Evolutionary conservation across 2,888 invertebrate genomes (phyloP).

Genomic region (Clistopyga incitator): DNA sequence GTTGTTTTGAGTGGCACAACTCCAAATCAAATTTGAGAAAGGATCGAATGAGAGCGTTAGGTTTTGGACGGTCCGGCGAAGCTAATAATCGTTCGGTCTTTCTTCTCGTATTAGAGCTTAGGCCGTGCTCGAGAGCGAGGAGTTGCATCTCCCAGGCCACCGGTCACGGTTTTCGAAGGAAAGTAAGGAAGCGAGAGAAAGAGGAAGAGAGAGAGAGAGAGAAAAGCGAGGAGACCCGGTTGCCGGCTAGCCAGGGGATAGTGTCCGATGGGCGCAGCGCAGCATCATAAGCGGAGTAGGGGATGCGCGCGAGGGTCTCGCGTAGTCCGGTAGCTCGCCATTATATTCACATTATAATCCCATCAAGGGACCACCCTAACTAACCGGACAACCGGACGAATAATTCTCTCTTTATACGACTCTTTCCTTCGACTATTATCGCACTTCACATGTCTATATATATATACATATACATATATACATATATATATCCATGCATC

Average conservation of each 20-base stretch:
- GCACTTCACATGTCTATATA: not conserved
- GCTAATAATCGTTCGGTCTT: constrained; percentile 42
- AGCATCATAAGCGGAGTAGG: constrained; percentile 44
- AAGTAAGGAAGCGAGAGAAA: constrained; percentile 37
- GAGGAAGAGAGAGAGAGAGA: constrained; percentile 33
- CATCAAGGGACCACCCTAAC: constrained; percentile 80
- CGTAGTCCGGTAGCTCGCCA: constrained; percentile 81
- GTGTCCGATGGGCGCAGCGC: constrained; percentile 54
- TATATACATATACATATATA: not conserved
- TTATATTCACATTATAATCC: constrained; percentile 83
- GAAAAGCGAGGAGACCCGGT: constrained; percentile 42
- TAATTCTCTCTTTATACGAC: constrained; percentile 68
- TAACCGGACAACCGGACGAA: constrained; percentile 77
- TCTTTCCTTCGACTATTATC: constrained; percentile 8
- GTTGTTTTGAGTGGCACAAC: not conserved
- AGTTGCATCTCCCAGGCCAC: constrained; percentile 32
- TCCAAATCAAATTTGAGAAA: not conserved
- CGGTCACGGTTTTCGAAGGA: constrained; percentile 37
- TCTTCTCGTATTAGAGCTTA: constrained; percentile 44
- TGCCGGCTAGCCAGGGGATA: constrained; percentile 58
- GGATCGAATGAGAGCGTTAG: not conserved
- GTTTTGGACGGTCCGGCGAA: constrained; percentile 1
- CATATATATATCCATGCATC: not conserved
- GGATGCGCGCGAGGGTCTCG: constrained; percentile 70
- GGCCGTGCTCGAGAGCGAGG: constrained; percentile 5